Conservation (phyloP, 2,888 invertebrate species). For the Myopa tessellatipennis region DNA sequence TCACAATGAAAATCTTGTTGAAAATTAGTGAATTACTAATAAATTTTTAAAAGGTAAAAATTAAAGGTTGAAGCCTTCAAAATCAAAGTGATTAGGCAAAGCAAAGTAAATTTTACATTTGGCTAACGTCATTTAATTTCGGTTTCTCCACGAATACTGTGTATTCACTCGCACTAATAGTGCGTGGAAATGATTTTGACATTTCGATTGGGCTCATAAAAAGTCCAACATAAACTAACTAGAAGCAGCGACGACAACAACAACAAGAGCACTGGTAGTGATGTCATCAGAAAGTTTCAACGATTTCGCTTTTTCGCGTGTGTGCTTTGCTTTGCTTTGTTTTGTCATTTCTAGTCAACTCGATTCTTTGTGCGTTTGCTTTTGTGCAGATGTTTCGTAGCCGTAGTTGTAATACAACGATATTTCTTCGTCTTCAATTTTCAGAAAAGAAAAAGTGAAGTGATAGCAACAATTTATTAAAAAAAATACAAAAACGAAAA, state of each 20-base stretch:
- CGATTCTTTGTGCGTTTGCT: slow-evolving; percentile 45
- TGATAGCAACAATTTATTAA: slow-evolving; percentile 33
- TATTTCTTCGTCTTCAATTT: slow-evolving; percentile 17
- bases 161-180: slow-evolving; percentile 31
- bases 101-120: slow-evolving; percentile 4
- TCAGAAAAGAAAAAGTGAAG: slow-evolving; percentile 29
- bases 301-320: slow-evolving; percentile 47
- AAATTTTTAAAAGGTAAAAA: too few species aligned
- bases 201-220: slow-evolving; percentile 65
- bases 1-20: too few species aligned
- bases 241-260: slow-evolving; percentile 45
- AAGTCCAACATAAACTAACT: slow-evolving; percentile 29
- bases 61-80: too few species aligned
- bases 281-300: slow-evolving; percentile 68
- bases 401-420: slow-evolving; percentile 24
- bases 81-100: neutral
- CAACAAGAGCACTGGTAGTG: slow-evolving; percentile 59
- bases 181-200: slow-evolving; percentile 42
- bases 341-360: slow-evolving; percentile 14
- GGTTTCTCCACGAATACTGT: neutral
- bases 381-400: slow-evolving; percentile 29
- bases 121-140: slow-evolving; percentile 39
- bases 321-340: slow-evolving; percentile 44
- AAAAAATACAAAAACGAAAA: slow-evolving; percentile 32
- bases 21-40: too few species aligned